phyloP scores from a whole-genome alignment of 2,888 invertebrate genomes.

The Drosophila acutilabella region DNA sequence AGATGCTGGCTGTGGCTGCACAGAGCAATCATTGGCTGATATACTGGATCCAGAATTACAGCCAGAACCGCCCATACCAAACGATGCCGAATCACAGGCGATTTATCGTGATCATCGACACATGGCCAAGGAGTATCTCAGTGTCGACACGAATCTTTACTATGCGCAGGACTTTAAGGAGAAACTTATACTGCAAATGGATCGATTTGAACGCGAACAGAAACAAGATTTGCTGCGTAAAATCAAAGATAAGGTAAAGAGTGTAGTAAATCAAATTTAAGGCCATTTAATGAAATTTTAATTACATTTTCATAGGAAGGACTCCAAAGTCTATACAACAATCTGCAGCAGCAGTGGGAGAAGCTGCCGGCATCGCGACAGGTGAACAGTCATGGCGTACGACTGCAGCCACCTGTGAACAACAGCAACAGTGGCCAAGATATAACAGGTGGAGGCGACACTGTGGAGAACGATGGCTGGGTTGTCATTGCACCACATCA shows the following conservation, averaged over 20 bases:
- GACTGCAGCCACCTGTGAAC: slow-evolving; percentile 24
- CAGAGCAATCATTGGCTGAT: slow-evolving; percentile 87
- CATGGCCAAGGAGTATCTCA: slow-evolving; percentile 94
- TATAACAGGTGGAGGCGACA: slow-evolving; percentile 34
- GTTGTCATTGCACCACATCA: slow-evolving; percentile 81
- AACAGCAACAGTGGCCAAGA: slow-evolving; percentile 30
- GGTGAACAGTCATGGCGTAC: slow-evolving; percentile 27
- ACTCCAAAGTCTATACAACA: slow-evolving; percentile 82
- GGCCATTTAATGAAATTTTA: neutral
- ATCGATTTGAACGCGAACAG: slow-evolving; percentile 80
- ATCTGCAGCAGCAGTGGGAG: slow-evolving; percentile 82
- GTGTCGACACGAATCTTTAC: slow-evolving; percentile 94
- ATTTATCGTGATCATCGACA: slow-evolving; percentile 96
- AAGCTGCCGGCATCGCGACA: slow-evolving; percentile 72
- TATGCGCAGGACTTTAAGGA: slow-evolving; percentile 92
- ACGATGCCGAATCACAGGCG: slow-evolving; percentile 91
- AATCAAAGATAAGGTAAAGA: slow-evolving; percentile 82
- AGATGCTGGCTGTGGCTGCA: slow-evolving; percentile 61
- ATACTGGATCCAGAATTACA: slow-evolving; percentile 92
- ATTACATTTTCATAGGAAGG: slow-evolving; percentile 69
- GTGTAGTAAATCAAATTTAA: neutral
- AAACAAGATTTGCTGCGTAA: slow-evolving; percentile 83
- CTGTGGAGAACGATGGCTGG: slow-evolving; percentile 82
- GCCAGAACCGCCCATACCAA: slow-evolving; percentile 92
- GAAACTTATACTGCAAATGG: slow-evolving; percentile 87